Base-by-base conservation (phyloP, 2,113 vertebrate genomes). In the Patagioenas fasciata region DNA sequence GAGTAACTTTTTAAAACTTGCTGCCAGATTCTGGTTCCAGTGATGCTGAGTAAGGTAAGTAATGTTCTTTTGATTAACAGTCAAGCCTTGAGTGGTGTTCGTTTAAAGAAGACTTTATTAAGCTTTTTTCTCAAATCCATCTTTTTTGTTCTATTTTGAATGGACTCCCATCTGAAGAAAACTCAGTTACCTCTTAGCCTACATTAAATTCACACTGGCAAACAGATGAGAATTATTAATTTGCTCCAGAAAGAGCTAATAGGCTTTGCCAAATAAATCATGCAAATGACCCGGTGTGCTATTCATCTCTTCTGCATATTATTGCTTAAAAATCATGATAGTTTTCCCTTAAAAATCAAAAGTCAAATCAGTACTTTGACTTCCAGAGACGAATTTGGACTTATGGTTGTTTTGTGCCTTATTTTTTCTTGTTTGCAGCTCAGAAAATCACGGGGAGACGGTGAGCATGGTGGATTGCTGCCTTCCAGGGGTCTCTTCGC, bases 131-230 rank as follows among this genome's bases (percentile, higher is more conserved):
- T 85, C 78, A 77, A 77, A 80, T 38, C 85, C 29, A 29, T 93
- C 54, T 54, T 85, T 86, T 95, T 88, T 80, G 62, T 53, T 88
- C 85, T 65, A 13, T 85, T 96, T 95, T 62, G 38, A 90, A 58
- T 11, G 13, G 64, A 28, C 6, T 88, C 69, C 51, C 38, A 19
- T 50, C 71, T n/a, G 42, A 80, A 71, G 72, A 62, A 85, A 88
- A 80, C 42, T 73, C 36, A 4, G 6, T 58, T 67, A 58, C 26
- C 80, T 85, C 80, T 73, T 57, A 73, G 75, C 64, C 26, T n/a
- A 16, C 20, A 12, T 54, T 83, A 80, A 82, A 83, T 94, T 79
- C 66, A 32, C 62, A 15, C 44, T 89, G 91, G 80, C 66, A 72
- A 92, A 84, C 70, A 74, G 77, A 66, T 36, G 24, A 80, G 62